These are phyloP conservation scores for Sesamia nonagrioides DNA, from an alignment of 1,140 invertebrate genomes.

Conservation along the genomic window DNA sequence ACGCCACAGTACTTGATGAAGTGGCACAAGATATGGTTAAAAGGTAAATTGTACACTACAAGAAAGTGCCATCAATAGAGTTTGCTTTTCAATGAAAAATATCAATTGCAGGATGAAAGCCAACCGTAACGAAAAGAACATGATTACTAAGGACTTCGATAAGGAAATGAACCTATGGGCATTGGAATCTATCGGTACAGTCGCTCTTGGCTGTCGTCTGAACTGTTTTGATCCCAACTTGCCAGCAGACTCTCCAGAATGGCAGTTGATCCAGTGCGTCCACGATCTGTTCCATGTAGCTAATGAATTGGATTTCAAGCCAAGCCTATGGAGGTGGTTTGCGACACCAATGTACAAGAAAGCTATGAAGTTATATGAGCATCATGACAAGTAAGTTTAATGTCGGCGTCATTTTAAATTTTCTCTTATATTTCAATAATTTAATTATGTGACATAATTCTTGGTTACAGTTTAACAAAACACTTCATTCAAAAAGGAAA, in stretches of 20 bases:
- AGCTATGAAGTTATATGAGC: constrained; percentile 79
- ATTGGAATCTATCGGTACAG: constrained; percentile 90
- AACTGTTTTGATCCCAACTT: constrained; percentile 88
- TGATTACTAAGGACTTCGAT: constrained; percentile 88
- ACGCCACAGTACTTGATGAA: constrained; percentile 76
- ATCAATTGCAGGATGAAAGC: constrained; percentile 84
- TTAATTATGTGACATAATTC: neutral
- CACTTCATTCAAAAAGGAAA: constrained; percentile 65
- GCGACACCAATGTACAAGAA: constrained; percentile 87
- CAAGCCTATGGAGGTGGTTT: constrained; percentile 89
- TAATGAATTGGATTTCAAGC: constrained; percentile 89
- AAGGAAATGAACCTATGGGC: constrained; percentile 91
- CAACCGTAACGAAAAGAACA: constrained; percentile 85
- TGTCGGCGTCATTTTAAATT: neutral
- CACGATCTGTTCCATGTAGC: constrained; percentile 88
- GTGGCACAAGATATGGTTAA: constrained; percentile 79
- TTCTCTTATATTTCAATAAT: neutral
- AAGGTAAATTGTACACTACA: neutral
- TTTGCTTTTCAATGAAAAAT: no score
- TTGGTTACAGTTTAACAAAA: constrained; percentile 64
- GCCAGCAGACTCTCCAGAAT: constrained; percentile 86
- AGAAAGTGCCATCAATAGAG: no score
- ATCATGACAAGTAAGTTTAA: constrained; percentile 60
- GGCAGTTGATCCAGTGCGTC: constrained; percentile 82
- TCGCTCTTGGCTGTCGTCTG: constrained; percentile 91